Evolutionary conservation across 2,888 invertebrate genomes (phyloP).

Genomic region (Diloba caeruleocephala): DNA sequence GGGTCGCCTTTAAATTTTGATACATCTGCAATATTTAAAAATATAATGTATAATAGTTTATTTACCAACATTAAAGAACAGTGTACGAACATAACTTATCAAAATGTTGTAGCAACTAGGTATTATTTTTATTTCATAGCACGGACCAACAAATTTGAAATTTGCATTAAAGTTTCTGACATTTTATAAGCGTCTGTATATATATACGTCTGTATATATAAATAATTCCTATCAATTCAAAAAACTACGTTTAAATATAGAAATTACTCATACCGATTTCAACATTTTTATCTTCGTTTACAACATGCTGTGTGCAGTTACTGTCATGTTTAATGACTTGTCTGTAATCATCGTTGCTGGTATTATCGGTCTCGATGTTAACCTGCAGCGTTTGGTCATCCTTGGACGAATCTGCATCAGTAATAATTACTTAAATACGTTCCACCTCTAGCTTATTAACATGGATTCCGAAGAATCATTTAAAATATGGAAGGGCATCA

Average conservation of each 20-base stretch:
- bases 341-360: slow-evolving; percentile 1
- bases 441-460: not conserved
- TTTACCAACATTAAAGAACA: too few species aligned
- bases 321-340: not conserved
- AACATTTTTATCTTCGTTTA: slow-evolving; percentile 13
- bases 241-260: not conserved
- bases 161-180: too few species aligned
- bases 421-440: slow-evolving; percentile 12
- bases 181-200: too few species aligned
- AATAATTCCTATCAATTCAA: not conserved
- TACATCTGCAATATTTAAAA: slow-evolving; percentile 42
- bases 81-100: too few species aligned
- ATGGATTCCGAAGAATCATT: slow-evolving; percentile 24
- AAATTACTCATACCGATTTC: slow-evolving; percentile 30
- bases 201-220: too few species aligned
- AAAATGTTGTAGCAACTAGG: too few species aligned
- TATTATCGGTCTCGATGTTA: slow-evolving; percentile 16
- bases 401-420: slow-evolving; percentile 17
- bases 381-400: slow-evolving; percentile 9
- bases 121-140: too few species aligned
- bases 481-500: slow-evolving; percentile 36
- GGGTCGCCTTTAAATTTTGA: slow-evolving; percentile 18
- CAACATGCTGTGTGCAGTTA: slow-evolving; percentile 3
- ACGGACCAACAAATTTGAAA: too few species aligned
- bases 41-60: too few species aligned